Conservation (phyloP, 1,140 invertebrate species). For the Drosophila bocqueti region DNA sequence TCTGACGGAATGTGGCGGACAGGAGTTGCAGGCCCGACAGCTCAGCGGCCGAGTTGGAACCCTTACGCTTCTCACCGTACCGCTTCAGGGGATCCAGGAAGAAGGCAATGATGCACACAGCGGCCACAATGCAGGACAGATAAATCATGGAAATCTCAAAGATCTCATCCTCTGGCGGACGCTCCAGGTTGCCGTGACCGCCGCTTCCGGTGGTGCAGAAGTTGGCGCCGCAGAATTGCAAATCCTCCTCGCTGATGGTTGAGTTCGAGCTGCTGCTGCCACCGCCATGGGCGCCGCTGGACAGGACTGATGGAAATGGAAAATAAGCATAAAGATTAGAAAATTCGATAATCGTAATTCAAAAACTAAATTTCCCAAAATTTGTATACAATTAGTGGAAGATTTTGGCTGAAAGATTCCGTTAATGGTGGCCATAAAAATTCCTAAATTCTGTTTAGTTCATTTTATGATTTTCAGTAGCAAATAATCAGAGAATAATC, state of each 20-base stretch:
- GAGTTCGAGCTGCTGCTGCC: conserved; percentile 86
- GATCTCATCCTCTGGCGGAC: conserved; percentile 93
- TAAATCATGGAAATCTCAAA: conserved; percentile 96
- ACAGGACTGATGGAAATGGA: conserved; percentile 86
- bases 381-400: not conserved
- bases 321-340: not conserved
- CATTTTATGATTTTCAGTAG: conserved; percentile 3
- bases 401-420: not conserved
- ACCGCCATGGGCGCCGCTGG: conserved; percentile 89
- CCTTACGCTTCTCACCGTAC: conserved; percentile 93
- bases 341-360: not conserved
- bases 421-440: not conserved
- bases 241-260: conserved; percentile 86
- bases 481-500: conserved; percentile 1
- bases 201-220: conserved; percentile 90
- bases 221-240: conserved; percentile 91
- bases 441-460: not conserved
- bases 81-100: conserved; percentile 96
- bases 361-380: not conserved
- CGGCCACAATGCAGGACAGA: conserved; percentile 93
- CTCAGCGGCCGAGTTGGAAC: conserved; percentile 88
- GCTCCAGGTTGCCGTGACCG: conserved; percentile 89
- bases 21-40: conserved; percentile 92
- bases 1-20: conserved; percentile 95
- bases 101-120: conserved; percentile 93